These are phyloP conservation scores for Platycercus adscitus DNA, from an alignment of 2,113 vertebrate species.

Conservation along the genomic window DNA sequence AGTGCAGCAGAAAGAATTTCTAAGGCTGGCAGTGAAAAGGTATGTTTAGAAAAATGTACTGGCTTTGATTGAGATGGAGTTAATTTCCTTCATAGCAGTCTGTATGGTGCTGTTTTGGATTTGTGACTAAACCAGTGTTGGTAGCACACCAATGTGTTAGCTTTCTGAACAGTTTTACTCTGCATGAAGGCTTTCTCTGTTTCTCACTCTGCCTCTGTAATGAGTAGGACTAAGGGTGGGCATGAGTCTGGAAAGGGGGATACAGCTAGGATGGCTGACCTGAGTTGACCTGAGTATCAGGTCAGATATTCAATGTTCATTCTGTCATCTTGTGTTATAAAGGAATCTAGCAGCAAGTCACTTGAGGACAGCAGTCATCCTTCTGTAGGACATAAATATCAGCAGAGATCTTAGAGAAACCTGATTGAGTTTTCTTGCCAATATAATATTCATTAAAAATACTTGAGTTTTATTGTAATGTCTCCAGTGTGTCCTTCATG, in stretches of 20 bases:
- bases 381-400: neutral
- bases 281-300: neutral
- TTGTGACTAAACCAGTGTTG: neutral
- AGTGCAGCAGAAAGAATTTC: constrained; percentile 87
- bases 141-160: too few relatives aligned
- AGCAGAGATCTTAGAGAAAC: neutral
- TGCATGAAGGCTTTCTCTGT: neutral
- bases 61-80: neutral
- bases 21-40: constrained; percentile 88
- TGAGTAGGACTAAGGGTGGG: neutral
- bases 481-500: neutral
- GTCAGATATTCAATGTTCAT: neutral
- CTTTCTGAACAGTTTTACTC: neutral
- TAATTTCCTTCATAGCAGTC: neutral
- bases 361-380: neutral
- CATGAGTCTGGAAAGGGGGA: neutral
- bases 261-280: neutral
- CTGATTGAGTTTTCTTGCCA: neutral
- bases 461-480: neutral
- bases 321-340: neutral
- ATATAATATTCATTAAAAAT: neutral
- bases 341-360: neutral
- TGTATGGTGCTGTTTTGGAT: neutral
- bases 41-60: constrained; percentile 25
- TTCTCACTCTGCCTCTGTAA: neutral